Base-by-base conservation (phyloP, 1,140 invertebrate species). In the Drosophila azteca region DNA sequence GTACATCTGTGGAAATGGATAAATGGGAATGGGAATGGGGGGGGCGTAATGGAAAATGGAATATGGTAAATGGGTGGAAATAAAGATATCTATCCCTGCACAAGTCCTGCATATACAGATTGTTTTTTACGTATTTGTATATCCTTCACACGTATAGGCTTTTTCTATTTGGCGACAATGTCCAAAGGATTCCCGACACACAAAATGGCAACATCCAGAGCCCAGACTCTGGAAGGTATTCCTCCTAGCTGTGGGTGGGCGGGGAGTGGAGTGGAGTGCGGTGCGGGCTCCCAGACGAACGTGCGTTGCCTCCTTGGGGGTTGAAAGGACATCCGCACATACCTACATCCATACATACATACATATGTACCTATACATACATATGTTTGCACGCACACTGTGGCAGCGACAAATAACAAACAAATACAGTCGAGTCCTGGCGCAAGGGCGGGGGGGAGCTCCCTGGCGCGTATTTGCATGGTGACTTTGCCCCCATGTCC, bases 131-230 rank as follows among this genome's bases (percentile, higher is more conserved):
- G 24, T 51, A 65, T 59, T 66, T 62, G 39, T 60, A 59, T 57
- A 51, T 61, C 44, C 17, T 57, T 61, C 54, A 63, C 51, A 79
- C 60, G 46, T 60, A 76, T 48, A 53, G 68, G 35, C 43, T 49
- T 78, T 75, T 87, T 85, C 69, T 81, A 82, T 85, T 87, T 78
- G 80, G 66, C 80, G 71, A 83, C 80, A 83, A 82, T 71, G 80
- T 79, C 75, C 76, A 83, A 79, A 82, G 68, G 67, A 84, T 70
- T 76, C 70, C 57, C 11, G 13, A 4, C 35, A 62, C 66, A 65
- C 78, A 82, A 87, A 87, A 87, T 85, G 82, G 81, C 81, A 84
- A 84, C 80, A 84, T 52, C 44, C 41, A 58, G 11, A 67, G 17
- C 45, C 50, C 53, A 45, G 57, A 54, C 51, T 57, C 75, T 55